A percentile compares a stretch with the other conserved stretches of the same genome.
Conservation (phyloP, 2,888 invertebrate species). For the Quadroppia sp. region DNA sequence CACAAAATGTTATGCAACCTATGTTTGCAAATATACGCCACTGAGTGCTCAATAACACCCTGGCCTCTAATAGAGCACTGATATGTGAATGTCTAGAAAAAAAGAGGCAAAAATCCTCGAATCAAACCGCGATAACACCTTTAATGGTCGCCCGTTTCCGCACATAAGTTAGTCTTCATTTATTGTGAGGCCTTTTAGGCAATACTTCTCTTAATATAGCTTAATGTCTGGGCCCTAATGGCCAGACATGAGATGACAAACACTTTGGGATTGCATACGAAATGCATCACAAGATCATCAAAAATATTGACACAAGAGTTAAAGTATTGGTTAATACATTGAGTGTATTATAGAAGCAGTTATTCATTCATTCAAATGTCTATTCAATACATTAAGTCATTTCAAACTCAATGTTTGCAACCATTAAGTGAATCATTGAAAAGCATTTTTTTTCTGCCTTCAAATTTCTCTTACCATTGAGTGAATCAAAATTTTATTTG, state of each 20-base stretch:
- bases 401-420: no score
- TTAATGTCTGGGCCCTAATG: conserved; percentile 31
- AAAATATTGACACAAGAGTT: conserved; percentile 14
- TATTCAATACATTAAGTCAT: not conserved
- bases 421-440: no score
- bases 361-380: not conserved
- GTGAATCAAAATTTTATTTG: no score
- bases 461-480: no score
- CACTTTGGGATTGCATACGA: conserved; percentile 35
- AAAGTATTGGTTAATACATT: conserved; percentile 1
- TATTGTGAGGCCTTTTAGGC: conserved; percentile 6
- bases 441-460: not conserved
- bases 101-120: not conserved
- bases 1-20: not conserved
- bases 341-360: conserved; percentile 4
- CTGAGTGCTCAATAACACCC: not conserved
- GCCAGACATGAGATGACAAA: conserved; percentile 31
- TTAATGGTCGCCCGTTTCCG: conserved; percentile 35
- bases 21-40: not conserved
- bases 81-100: conserved; percentile 6
- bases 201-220: conserved; percentile 3
- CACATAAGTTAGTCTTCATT: conserved; percentile 3
- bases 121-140: conserved; percentile 36
- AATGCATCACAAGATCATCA: conserved; percentile 29
- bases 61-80: not conserved